A percentile compares a stretch with the other conserved stretches of the same genome.
Evolutionary conservation across 2,113 vertebrate genomes (phyloP).

Genomic region (Glaucomys volans): DNA sequence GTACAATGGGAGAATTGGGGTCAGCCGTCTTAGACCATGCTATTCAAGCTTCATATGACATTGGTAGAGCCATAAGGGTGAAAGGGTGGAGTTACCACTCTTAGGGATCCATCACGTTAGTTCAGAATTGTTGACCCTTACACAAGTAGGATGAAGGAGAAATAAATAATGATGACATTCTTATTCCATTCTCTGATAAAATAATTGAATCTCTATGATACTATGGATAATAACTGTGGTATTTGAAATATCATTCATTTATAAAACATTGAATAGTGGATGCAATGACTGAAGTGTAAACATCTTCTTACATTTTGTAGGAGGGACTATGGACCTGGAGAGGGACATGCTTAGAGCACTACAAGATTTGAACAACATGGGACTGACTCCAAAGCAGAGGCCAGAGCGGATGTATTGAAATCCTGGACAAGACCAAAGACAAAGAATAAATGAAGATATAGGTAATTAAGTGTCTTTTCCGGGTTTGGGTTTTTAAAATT

Average conservation of each 20-base stretch:
- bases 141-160: not conserved
- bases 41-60: not conserved
- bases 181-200: not conserved
- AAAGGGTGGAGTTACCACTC: not conserved
- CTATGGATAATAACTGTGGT: not conserved
- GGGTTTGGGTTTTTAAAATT: not conserved
- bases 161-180: not conserved
- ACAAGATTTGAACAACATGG: not conserved
- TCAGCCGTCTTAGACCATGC: not conserved
- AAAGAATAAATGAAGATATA: not conserved
- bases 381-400: not conserved
- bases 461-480: not conserved
- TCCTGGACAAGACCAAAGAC: not conserved
- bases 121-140: not conserved
- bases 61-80: not conserved
- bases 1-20: not conserved
- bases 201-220: not conserved
- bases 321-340: not conserved
- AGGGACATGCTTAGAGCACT: not conserved
- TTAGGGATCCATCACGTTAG: accelerated
- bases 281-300: not conserved
- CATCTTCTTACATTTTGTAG: not conserved
- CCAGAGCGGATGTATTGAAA: not conserved
- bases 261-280: not conserved
- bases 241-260: not conserved